Evolutionary conservation across 2,113 vertebrate genomes (phyloP).

Genomic region (Catharus fuscescens): DNA sequence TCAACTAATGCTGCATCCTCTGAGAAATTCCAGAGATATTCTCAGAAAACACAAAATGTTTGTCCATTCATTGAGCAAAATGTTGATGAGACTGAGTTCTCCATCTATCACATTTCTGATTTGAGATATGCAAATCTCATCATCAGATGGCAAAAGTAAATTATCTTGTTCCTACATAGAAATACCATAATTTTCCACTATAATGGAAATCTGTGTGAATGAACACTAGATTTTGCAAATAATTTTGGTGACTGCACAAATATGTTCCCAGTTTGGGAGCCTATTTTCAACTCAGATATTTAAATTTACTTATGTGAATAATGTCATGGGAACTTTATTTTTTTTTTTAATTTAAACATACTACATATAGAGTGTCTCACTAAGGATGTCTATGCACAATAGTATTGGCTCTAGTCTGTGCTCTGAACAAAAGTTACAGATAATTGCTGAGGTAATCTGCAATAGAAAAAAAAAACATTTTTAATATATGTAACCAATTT

Average conservation of each 20-base stretch:
- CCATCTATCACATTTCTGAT: neutral
- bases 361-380: neutral
- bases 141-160: neutral
- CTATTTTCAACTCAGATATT: neutral
- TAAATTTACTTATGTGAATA: neutral
- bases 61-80: neutral
- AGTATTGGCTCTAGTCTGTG: neutral
- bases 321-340: neutral
- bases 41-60: neutral
- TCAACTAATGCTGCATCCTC: neutral
- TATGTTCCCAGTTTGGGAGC: neutral
- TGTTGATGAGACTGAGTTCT: neutral
- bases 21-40: neutral
- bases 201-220: neutral
- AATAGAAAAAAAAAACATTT: neutral
- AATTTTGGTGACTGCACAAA: neutral
- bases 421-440: neutral
- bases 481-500: neutral
- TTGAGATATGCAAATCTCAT: neutral
- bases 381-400: neutral
- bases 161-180: neutral
- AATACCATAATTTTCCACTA: neutral
- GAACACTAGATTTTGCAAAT: conserved; percentile 3
- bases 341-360: neutral
- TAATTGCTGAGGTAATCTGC: neutral